phyloP scores from a whole-genome alignment of 2,888 invertebrate genomes.

The Andrena fulva region DNA sequence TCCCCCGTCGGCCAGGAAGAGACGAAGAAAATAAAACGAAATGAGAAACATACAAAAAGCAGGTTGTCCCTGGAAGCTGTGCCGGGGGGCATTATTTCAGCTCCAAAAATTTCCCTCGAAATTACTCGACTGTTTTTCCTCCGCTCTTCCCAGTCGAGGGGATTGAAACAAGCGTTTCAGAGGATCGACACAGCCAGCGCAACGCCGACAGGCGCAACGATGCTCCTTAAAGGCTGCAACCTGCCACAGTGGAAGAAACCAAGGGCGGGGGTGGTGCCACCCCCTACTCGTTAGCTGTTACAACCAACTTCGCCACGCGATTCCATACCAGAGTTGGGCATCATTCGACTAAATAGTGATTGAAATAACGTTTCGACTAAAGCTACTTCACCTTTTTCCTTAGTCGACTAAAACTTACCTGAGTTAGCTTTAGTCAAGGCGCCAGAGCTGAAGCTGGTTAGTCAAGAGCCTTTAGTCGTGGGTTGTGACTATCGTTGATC shows the following conservation, averaged over 20 bases:
- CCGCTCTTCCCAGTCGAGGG: constrained; percentile 25
- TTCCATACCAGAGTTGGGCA: too few species aligned
- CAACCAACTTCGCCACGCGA: constrained; percentile 38
- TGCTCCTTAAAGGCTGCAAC: constrained; percentile 37
- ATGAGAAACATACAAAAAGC: neutral
- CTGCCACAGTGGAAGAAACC: constrained; percentile 28
- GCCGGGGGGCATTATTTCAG: constrained; percentile 43
- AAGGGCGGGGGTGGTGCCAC: constrained; percentile 12
- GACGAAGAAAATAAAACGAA: neutral
- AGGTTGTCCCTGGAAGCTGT: constrained; percentile 28
- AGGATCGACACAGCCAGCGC: constrained; percentile 21
- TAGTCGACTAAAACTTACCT: too few species aligned
- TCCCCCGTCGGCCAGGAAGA: neutral
- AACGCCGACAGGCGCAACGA: constrained; percentile 7
- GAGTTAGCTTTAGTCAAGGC: too few species aligned
- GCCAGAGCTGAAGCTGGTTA: too few species aligned
- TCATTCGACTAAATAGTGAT: too few species aligned
- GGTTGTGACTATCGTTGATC: too few species aligned
- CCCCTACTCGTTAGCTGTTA: constrained; percentile 54
- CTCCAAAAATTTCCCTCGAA: constrained; percentile 47
- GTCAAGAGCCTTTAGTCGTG: too few species aligned
- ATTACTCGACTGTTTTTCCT: constrained; percentile 37
- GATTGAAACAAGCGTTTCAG: constrained; percentile 48
- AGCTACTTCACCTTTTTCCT: too few species aligned
- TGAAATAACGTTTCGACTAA: too few species aligned